Conservation (phyloP, 2,113 vertebrate species). For the Lonchura striata region DNA sequence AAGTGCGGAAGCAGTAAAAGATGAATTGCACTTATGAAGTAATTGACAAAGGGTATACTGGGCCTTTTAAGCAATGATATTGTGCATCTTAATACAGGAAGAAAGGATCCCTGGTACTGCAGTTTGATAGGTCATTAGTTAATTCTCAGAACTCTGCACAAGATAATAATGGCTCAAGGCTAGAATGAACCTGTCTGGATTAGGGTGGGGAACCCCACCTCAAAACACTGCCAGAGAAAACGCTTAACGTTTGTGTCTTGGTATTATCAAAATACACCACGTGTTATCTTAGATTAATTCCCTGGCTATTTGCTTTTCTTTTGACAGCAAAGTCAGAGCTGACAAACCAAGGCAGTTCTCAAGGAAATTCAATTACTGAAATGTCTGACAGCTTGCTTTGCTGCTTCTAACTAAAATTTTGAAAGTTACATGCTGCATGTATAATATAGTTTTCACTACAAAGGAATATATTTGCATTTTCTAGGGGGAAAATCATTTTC, state of each 20-base stretch:
- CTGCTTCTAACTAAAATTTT: conserved; percentile 73
- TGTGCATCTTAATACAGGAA: conserved; percentile 61
- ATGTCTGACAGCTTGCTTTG: conserved; percentile 73
- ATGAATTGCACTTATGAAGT: conserved; percentile 74
- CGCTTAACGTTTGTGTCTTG: conserved; percentile 46
- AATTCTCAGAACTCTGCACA: conserved; percentile 56
- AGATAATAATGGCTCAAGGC: conserved; percentile 56
- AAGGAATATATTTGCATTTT: conserved; percentile 62
- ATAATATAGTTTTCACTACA: conserved; percentile 64
- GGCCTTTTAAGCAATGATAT: conserved; percentile 59
- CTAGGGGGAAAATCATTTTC: conserved; percentile 56
- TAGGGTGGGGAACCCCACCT: background rate
- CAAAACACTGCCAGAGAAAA: conserved; percentile 51
- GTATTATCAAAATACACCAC: conserved; percentile 67
- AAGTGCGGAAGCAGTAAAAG: conserved; percentile 68
- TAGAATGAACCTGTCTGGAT: conserved; percentile 7
- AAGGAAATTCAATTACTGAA: conserved; percentile 79
- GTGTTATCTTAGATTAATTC: conserved; percentile 71
- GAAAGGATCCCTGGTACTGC: conserved; percentile 55
- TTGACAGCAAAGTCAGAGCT: conserved; percentile 75
- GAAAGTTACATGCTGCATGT: conserved; percentile 67
- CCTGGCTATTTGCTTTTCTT: conserved; percentile 73
- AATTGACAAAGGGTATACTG: conserved; percentile 62
- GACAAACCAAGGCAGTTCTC: conserved; percentile 74
- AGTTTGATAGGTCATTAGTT: conserved; percentile 70